These are phyloP conservation scores for Gonocerus acuteangulatus DNA, from an alignment of 2,888 invertebrate genomes.

Conservation along the genomic window DNA sequence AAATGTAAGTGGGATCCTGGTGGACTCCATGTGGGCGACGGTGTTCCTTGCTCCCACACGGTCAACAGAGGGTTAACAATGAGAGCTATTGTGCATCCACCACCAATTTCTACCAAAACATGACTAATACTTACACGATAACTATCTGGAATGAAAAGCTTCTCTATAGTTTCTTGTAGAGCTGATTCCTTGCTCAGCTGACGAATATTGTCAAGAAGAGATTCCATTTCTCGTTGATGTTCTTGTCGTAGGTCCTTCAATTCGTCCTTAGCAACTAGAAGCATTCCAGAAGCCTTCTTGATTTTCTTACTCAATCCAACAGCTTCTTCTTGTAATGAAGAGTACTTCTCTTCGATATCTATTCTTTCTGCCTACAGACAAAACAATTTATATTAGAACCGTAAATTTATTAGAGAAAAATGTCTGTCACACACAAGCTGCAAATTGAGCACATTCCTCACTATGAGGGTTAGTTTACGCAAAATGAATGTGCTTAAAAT, in stretches of 20 bases:
- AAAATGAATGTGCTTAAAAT: too few species aligned
- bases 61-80: too few species aligned
- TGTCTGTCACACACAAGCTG: too few species aligned
- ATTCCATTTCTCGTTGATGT: slow-evolving; percentile 95
- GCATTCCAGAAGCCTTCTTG: slow-evolving; percentile 76
- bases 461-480: too few species aligned
- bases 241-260: slow-evolving; percentile 82
- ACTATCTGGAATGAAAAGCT: slow-evolving; percentile 87
- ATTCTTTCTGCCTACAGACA: slow-evolving; percentile 67
- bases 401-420: neutral
- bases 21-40: too few species aligned
- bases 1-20: too few species aligned
- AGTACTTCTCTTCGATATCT: slow-evolving; percentile 91
- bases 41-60: too few species aligned
- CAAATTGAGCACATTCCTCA: too few species aligned
- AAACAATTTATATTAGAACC: slow-evolving; percentile 15
- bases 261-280: slow-evolving; percentile 79
- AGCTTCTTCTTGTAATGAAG: slow-evolving; percentile 89
- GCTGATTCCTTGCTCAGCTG: slow-evolving; percentile 84
- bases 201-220: slow-evolving; percentile 84
- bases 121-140: slow-evolving; percentile 68
- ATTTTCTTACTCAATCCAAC: slow-evolving; percentile 86
- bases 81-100: too few species aligned
- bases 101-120: too few species aligned
- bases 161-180: slow-evolving; percentile 81